Evolutionary conservation across 2,797 vertebrate genomes (phyloP).

Genomic region (Hyperoplus lanceolatus): DNA sequence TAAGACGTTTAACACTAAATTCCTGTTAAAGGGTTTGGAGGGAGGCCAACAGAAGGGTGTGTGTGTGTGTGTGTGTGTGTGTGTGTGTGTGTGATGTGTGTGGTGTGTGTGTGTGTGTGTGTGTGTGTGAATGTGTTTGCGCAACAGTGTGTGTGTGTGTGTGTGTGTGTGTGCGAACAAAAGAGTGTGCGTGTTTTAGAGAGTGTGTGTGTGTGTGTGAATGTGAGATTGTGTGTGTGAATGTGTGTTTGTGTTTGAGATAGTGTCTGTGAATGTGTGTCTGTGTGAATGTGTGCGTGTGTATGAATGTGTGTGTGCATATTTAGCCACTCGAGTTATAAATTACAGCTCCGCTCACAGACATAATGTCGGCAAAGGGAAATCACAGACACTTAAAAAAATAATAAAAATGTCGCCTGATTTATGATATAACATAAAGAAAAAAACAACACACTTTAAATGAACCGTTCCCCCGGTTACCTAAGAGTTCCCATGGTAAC

Average conservation of each 20-base stretch:
- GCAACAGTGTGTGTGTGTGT: too few species aligned
- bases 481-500: too few species aligned
- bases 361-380: slow-evolving; percentile 11
- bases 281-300: slow-evolving; percentile 10
- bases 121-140: too few species aligned
- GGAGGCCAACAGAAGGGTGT: background rate
- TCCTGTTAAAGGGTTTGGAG: slow-evolving; percentile 25
- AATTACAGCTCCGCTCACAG: background rate
- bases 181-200: too few species aligned
- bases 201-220: background rate
- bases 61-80: slow-evolving; percentile 1
- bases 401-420: too few species aligned
- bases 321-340: slow-evolving; percentile 2
- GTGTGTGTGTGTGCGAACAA: too few species aligned
- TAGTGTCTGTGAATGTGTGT: background rate
- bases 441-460: too few species aligned
- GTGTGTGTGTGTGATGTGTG: slow-evolving; percentile 3
- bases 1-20: slow-evolving; percentile 56
- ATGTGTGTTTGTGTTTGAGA: slow-evolving; percentile 10
- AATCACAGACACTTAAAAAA: slow-evolving; percentile 19
- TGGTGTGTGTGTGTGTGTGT: slow-evolving; percentile 1
- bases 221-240: background rate
- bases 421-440: too few species aligned
- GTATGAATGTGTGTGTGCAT: background rate
- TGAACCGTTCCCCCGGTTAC: too few species aligned